Base-by-base conservation (phyloP, 2,797 vertebrate genomes). In the Chaetophractus vellerosus region DNA sequence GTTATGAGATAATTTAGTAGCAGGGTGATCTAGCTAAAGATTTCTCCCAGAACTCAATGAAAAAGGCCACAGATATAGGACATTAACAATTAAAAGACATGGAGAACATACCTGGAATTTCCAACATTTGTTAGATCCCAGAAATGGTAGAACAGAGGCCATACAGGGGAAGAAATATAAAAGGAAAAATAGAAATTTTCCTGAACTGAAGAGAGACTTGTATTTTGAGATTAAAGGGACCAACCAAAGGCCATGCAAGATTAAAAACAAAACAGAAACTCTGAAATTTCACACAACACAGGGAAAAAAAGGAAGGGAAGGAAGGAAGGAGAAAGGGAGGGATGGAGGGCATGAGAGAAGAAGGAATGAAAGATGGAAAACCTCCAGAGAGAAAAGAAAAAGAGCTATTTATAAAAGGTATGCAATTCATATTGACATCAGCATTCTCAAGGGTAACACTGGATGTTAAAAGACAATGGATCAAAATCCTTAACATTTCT, bases 261-360 rank as follows among this genome's bases (percentile, higher is more conserved):
- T 94, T 85, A 75, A 93, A 95, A 88, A 91, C 26, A 93, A 88
- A 84, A 69, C 9, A 68, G 72, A 88, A 90, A n/a, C 50, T 52
- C 18, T 15, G 38, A 68, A 80, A 93, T 84, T 86, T 91, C 63
- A 80, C 50, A 31, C 21, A n/a, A 38, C 12, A 31, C 12, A 9
- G 23, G 5, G 2, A 15, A 38, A 24, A 26, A 23, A 76, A 36
- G 31, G 15, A n/a, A 81, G 28, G 7, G 8, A 59, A 31, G 68
- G 68, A 23, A 74, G 26, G 61, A 72, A 36, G 24, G 9, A 83
- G 19, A 68, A 10, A 23, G 18, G 36, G 6, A 15, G 45, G 26
- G 2, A 28, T 16, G 9, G 38, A 72, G 26, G 11, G 19, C 26
- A 11, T 2, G 16, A 26, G n/a, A 33, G 18, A 21, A 33, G n/a